Evolutionary conservation across 2,113 vertebrate species (phyloP), one percentile per base, ranked within the genome.

Genomic region (Semicossyphus pulcher): DNA sequence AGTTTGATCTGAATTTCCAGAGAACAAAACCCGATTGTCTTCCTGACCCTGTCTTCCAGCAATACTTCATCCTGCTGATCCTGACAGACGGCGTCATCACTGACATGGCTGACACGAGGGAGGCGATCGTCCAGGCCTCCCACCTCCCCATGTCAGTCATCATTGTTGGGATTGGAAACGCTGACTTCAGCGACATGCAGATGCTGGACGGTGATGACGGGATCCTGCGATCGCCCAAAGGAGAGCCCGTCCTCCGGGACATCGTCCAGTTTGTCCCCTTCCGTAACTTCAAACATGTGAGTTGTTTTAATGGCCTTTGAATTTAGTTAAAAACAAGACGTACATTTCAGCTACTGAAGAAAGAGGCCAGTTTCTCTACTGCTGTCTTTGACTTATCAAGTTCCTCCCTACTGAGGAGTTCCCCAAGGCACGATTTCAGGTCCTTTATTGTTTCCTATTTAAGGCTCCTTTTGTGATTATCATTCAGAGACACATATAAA

Each of bases 211-310:
- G 97, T 0, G 97, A 98, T 0, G 96, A 98, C 0, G 97, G 97
- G 41, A 97, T 99, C 86, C 92, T 99, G 69, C 92, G 97, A 25
- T 98, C 97, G 0, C 96, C 96, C 20, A 96, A 95, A 75, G 97
- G 97, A 28, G 97, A 99, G 72, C 97, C 97, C 0, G 96, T 97
- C 70, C 94, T 98, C 39, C 93, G 97, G 36, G 97, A 99, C 90
- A 99, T 99, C 1, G 97, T 99, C 67, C 97, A 99, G 93, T 99
- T 99, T 25, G 97, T 99, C 80, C 97, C 97, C 3, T 99, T 99
- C 92, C 93, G 96, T 83, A 98, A 97, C 95, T 98, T 99, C 93
- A 98, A 99, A 91, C 97, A 99, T 0, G 97, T 99, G 94, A 75
- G 97, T 88, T n/a, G n/a, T n/a, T n/a, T n/a, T n/a, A n/a, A n/a